phyloP scores from a whole-genome alignment of 1,140 invertebrate species.

The Nasonia giraulti region DNA sequence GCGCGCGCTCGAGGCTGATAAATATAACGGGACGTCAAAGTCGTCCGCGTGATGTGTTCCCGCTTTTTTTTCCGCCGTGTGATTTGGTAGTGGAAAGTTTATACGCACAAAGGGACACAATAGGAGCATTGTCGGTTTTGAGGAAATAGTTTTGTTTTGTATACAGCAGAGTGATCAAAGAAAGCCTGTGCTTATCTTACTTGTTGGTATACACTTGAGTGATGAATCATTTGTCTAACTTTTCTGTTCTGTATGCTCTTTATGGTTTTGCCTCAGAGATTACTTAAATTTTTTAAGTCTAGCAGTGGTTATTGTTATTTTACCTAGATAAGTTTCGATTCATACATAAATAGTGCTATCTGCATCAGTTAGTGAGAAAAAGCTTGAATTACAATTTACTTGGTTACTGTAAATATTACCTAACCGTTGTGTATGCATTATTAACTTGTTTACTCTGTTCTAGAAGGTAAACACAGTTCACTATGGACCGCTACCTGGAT shows the following conservation, averaged over 20 bases:
- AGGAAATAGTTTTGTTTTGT: no score
- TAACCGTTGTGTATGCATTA: neutral
- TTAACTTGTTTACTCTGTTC: constrained; percentile 29
- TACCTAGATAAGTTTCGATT: neutral
- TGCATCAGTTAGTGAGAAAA: no score
- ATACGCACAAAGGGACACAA: neutral
- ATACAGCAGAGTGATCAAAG: neutral
- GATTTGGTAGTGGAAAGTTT: neutral
- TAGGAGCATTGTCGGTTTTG: neutral
- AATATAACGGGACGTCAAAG: neutral
- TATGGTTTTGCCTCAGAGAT: neutral
- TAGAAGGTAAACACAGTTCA: constrained; percentile 57
- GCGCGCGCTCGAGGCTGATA: neutral
- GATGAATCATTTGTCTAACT: neutral
- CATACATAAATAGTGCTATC: neutral
- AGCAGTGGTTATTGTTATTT: neutral
- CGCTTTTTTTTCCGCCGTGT: neutral
- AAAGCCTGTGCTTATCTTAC: neutral
- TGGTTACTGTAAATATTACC: constrained; percentile 33
- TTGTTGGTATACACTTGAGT: neutral
- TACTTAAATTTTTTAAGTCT: neutral
- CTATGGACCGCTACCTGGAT: constrained; percentile 66
- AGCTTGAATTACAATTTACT: neutral
- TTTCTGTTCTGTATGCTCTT: neutral
- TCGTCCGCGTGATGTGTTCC: neutral